Percentiles rank a stretch among this genome's conserved stretches.
These are phyloP conservation scores for Aphelenchoides fujianensis DNA, from an alignment of 1,140 invertebrate genomes.

Conservation along the genomic window DNA sequence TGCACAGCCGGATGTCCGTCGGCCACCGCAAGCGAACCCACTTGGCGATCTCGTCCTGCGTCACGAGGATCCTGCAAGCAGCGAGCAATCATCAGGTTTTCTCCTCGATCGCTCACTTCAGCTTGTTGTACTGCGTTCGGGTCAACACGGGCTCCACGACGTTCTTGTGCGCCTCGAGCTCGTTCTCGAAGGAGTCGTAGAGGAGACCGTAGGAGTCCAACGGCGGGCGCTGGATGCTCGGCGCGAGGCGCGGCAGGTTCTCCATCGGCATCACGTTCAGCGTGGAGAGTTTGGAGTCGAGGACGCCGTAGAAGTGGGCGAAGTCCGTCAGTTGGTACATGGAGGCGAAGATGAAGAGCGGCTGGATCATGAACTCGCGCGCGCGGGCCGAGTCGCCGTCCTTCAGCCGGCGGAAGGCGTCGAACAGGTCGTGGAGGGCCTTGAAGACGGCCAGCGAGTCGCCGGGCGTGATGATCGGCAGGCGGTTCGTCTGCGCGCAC, in stretches of 20 bases:
- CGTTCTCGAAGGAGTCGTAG: neutral
- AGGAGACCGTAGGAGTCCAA: neutral
- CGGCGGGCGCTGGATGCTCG: neutral
- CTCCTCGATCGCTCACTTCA: neutral
- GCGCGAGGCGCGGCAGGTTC: neutral
- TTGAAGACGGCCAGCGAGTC: neutral
- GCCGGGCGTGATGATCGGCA: neutral
- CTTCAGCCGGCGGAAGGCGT: neutral
- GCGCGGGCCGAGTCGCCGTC: neutral
- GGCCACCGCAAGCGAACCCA: constrained; percentile 33
- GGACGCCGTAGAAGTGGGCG: neutral
- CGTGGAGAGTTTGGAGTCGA: neutral
- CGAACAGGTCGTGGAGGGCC: constrained; percentile 1
- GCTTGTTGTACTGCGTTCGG: neutral
- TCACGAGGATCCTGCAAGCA: constrained; percentile 13
- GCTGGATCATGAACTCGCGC: neutral
- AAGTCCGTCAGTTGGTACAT: neutral
- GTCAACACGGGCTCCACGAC: neutral
- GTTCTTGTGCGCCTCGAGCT: neutral
- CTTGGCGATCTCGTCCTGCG: neutral
- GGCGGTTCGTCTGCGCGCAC: neutral
- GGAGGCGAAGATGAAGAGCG: constrained; percentile 6
- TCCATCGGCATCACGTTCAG: neutral
- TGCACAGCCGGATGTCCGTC: constrained; percentile 37
- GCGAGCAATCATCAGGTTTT: too few species aligned